phyloP scores from a whole-genome alignment of 2,113 vertebrate species.

The Pogona vitticeps region DNA sequence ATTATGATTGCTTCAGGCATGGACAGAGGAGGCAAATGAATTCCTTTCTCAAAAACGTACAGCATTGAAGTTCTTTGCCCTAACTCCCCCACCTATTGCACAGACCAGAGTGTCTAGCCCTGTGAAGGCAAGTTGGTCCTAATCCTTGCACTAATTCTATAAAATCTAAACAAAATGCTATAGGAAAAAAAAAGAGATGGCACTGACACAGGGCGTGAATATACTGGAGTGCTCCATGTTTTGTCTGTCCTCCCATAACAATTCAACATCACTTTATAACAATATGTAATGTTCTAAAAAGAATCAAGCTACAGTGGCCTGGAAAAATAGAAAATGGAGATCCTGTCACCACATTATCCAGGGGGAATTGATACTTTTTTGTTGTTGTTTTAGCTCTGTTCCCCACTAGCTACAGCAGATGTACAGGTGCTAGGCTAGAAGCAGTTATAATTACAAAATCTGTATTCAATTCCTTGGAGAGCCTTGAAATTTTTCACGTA shows the following conservation, averaged over 20 bases:
- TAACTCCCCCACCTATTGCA: too few relatives aligned
- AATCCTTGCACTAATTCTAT: constrained; percentile 33
- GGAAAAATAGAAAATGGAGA: constrained; percentile 64
- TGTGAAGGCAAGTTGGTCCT: constrained; percentile 41
- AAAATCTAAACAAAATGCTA: constrained; percentile 15
- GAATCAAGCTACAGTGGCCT: constrained; percentile 58
- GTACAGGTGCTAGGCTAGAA: constrained; percentile 69
- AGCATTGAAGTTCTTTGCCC: too few relatives aligned
- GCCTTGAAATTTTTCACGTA: constrained; percentile 68
- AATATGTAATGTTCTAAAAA: constrained; percentile 64
- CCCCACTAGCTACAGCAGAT: constrained; percentile 61
- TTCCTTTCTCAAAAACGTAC: too few relatives aligned
- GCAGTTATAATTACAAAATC: constrained; percentile 72
- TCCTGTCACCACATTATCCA: constrained; percentile 54
- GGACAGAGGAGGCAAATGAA: too few relatives aligned
- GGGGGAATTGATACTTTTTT: constrained; percentile 61
- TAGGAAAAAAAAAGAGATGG: constrained; percentile 13
- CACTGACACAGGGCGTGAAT: not conserved
- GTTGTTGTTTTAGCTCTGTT: constrained; percentile 60
- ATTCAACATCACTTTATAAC: constrained; percentile 45
- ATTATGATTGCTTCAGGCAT: too few relatives aligned
- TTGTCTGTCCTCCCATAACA: constrained; percentile 46
- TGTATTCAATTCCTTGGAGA: constrained; percentile 63
- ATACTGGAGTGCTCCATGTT: constrained; percentile 1
- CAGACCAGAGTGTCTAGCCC: too few relatives aligned